These are phyloP conservation scores for Crocidura indochinensis DNA, from an alignment of 2,797 vertebrate genomes.

Conservation along the genomic window DNA sequence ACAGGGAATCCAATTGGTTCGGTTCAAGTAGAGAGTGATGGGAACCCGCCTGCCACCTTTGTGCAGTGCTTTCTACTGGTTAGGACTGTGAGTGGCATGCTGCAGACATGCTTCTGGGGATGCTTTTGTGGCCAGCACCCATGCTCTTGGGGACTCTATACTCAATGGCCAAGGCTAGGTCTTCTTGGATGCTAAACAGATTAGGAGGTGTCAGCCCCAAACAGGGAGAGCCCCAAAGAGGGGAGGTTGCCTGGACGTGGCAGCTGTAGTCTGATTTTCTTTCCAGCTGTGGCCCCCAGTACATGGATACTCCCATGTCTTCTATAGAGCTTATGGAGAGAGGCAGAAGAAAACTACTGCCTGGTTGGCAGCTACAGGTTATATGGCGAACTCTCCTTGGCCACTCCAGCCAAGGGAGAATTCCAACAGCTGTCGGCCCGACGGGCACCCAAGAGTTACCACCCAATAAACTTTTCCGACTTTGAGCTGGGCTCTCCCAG, in stretches of 20 bases:
- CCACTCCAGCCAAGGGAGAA: constrained; percentile 43
- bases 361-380: constrained; percentile 46
- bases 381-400: constrained; percentile 62
- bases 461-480: not conserved
- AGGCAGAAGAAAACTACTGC: constrained; percentile 70
- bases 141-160: not conserved
- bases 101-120: not conserved
- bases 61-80: too few species aligned
- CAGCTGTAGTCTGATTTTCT: constrained; percentile 56
- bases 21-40: too few species aligned
- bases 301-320: constrained; percentile 37
- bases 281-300: constrained; percentile 33
- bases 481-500: constrained; percentile 27
- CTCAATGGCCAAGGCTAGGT: not conserved
- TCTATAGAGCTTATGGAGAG: constrained; percentile 51
- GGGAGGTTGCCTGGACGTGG: not conserved
- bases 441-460: not conserved
- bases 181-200: not conserved
- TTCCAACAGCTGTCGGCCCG: constrained; percentile 48
- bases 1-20: too few species aligned
- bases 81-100: not conserved
- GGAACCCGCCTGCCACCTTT: too few species aligned
- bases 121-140: not conserved
- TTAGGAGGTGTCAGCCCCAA: not conserved
- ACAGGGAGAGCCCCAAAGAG: not conserved